Base-by-base conservation (phyloP, 1,140 invertebrate genomes). In the Rhynchophorus ferrugineus region DNA sequence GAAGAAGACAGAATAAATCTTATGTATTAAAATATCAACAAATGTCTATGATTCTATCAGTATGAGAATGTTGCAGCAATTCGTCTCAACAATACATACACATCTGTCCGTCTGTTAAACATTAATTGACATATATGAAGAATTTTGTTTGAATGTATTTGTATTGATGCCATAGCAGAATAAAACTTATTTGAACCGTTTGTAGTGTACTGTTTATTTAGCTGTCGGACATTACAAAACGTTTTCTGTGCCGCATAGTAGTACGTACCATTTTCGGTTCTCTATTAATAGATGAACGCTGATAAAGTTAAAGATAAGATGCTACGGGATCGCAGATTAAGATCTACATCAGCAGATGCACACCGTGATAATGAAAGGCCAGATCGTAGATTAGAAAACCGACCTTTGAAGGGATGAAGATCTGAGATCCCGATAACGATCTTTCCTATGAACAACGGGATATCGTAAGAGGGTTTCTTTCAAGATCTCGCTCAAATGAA, bases 171-270 rank as follows among this genome's bases (percentile, higher is more conserved):
- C n/a, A n/a, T n/a, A n/a, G n/a, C n/a, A n/a, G n/a, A n/a, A n/a
- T n/a, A n/a, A n/a, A n/a, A n/a, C n/a, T n/a, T n/a, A n/a, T n/a
- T n/a, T n/a, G n/a, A n/a, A n/a, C n/a, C n/a, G n/a, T n/a, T n/a
- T n/a, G n/a, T n/a, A n/a, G n/a, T n/a, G n/a, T n/a, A n/a, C n/a
- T 65, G 61, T 65, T 65, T 65, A 62, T 61, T 65, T 65, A 65
- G 63, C 63, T 65, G 63, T 63, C 56, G 60, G 61, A 59, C 60
- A 54, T 60, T 54, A n/a, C n/a, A 57, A 60, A 52, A 33, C 49
- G 46, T 56, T 50, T 56, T 50, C 36, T 11, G 6, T 54, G 53
- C 54, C 41, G 20, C 44, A 63, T 56, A 59, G 63, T 59, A 55
- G 48, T 51, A n/a, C n/a, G n/a, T n/a, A 53, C 57, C 57, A 58